phyloP scores from a whole-genome alignment of 2,797 vertebrate genomes.

The Girardinus metallicus region DNA sequence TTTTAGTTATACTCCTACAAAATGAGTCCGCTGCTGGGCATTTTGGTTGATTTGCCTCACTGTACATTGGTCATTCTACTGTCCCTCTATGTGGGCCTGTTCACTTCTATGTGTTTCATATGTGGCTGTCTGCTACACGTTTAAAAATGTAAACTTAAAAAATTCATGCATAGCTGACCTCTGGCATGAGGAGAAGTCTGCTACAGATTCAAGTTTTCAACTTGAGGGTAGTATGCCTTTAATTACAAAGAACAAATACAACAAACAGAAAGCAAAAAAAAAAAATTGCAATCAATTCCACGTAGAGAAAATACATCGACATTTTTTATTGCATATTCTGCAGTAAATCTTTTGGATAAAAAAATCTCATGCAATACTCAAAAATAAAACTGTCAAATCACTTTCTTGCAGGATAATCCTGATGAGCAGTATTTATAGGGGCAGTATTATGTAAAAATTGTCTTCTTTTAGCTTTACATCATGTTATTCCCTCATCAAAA shows the following conservation, averaged over 20 bases:
- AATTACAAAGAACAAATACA: not conserved
- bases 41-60: not conserved
- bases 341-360: not conserved
- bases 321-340: not conserved
- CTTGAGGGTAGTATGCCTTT: not conserved
- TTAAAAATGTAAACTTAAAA: not conserved
- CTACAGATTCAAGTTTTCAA: not conserved
- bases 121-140: not conserved
- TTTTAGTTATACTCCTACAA: not conserved
- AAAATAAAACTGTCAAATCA: not conserved
- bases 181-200: not conserved
- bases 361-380: not conserved
- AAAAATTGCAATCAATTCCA: not conserved
- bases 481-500: too few species aligned
- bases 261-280: not conserved
- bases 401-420: not conserved
- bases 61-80: not conserved
- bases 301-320: too few species aligned
- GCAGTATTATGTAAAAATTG: too few species aligned
- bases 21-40: not conserved
- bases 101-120: not conserved
- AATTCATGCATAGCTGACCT: not conserved
- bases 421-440: not conserved
- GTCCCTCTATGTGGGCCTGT: not conserved
- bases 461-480: too few species aligned